Percentiles rank a stretch among this genome's conserved stretches.
Conservation (phyloP, 2,113 vertebrate genomes). For the Burhinus bistriatus region DNA sequence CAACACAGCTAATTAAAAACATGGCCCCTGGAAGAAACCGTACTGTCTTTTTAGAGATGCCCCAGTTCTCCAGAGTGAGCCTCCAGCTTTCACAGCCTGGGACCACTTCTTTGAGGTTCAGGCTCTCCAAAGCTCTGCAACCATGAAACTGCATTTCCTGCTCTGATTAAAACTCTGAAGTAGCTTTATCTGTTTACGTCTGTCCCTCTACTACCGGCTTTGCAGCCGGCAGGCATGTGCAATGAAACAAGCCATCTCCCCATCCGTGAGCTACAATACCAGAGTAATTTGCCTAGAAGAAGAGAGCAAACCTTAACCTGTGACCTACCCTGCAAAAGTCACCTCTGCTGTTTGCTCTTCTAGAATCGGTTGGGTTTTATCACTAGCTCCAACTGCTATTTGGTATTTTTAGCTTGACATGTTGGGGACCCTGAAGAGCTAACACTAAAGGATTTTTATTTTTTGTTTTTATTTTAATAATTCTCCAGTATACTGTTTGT, state of each 20-base stretch:
- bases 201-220: background rate
- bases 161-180: background rate
- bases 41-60: rapidly evolving
- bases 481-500: background rate
- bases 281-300: background rate
- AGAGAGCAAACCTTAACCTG: background rate
- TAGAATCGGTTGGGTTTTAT: background rate
- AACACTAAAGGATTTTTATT: rapidly evolving
- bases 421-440: background rate
- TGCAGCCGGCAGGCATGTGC: rapidly evolving
- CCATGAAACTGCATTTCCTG: rapidly evolving
- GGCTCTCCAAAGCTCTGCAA: background rate
- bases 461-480: background rate
- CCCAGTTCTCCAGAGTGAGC: background rate
- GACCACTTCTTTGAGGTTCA: background rate
- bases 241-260: background rate
- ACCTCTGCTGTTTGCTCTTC: background rate
- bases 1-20: background rate
- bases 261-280: background rate
- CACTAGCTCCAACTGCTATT: background rate
- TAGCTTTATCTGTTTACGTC: background rate
- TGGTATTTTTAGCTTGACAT: background rate
- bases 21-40: rapidly evolving
- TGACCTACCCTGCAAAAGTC: background rate
- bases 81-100: background rate